A percentile compares a stretch with the other conserved stretches of the same genome.
Conservation (phyloP, 2,888 invertebrate species). For the Deilephila elpenor region DNA sequence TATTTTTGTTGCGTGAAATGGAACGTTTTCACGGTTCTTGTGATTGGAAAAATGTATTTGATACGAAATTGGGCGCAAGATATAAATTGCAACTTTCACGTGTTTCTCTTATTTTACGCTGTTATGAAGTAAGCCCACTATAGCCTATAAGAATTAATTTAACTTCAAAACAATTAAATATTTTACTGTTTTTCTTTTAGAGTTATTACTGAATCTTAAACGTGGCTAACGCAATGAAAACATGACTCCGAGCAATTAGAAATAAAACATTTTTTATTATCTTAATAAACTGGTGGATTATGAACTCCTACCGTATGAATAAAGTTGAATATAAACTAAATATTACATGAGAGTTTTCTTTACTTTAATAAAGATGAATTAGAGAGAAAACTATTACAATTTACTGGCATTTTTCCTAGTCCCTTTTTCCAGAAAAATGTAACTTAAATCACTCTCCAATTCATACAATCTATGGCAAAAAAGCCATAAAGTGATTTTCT, state of each 20-base stretch:
- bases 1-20: slow-evolving; percentile 4
- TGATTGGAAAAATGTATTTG: background rate
- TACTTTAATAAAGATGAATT: too few relatives aligned
- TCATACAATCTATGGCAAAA: too few relatives aligned
- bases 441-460: too few relatives aligned
- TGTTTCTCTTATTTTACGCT: slow-evolving; percentile 8
- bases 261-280: background rate
- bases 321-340: background rate
- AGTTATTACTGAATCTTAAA: background rate
- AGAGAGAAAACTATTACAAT: too few relatives aligned
- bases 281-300: background rate
- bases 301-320: background rate
- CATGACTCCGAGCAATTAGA: background rate
- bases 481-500: too few relatives aligned
- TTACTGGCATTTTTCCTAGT: too few relatives aligned
- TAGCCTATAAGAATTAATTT: background rate
- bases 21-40: background rate
- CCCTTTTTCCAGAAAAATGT: too few relatives aligned
- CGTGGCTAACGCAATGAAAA: background rate
- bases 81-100: slow-evolving; percentile 18
- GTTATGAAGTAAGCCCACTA: slow-evolving; percentile 3
- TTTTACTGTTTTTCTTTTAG: background rate
- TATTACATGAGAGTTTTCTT: too few relatives aligned
- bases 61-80: background rate
- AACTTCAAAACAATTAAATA: background rate